Percentiles rank a stretch among this genome's conserved stretches.
Evolutionary conservation across 2,888 invertebrate species (phyloP).

Genomic region (Sinohyriopsis cumingii): DNA sequence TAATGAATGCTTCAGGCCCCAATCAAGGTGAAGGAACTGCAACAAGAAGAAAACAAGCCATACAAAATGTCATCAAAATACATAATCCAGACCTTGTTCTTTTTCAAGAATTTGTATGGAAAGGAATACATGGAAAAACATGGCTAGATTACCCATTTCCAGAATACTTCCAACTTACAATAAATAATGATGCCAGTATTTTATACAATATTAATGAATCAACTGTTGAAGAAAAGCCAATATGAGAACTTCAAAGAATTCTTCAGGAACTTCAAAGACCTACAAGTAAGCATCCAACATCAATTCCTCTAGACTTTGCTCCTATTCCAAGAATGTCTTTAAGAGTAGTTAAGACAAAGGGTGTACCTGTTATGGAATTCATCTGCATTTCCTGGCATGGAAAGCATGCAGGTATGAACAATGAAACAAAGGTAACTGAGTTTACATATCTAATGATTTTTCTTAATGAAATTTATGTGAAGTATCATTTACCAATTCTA

Average conservation of each 20-base stretch:
- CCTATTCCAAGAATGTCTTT: conserved; percentile 24
- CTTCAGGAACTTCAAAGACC: conserved; percentile 16
- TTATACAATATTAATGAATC: conserved; percentile 12
- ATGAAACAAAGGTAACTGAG: conserved; percentile 12
- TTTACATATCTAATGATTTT: conserved; percentile 28
- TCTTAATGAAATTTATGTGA: conserved; percentile 16
- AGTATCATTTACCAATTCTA: conserved; percentile 23
- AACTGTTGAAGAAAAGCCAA: conserved; percentile 10
- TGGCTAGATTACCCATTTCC: conserved; percentile 24
- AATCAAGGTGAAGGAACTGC: conserved; percentile 7
- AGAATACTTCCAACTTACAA: conserved; percentile 14
- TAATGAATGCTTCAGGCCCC: conserved; percentile 23
- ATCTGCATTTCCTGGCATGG: conserved; percentile 35
- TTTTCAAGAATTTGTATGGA: conserved; percentile 27
- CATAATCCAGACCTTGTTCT: conserved; percentile 18
- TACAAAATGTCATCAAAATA: conserved; percentile 13
- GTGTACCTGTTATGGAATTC: conserved; percentile 17
- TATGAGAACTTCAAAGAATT: conserved; percentile 12
- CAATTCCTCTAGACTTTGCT: conserved; percentile 21
- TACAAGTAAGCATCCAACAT: conserved; percentile 15
- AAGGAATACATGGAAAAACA: conserved; percentile 15
- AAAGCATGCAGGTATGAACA: conserved; percentile 3
- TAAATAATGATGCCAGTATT: conserved; percentile 21
- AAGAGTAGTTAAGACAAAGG: conserved; percentile 6
- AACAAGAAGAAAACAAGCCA: conserved; percentile 18